A percentile compares a stretch with the other conserved stretches of the same genome.
Evolutionary conservation across 2,888 invertebrate species (phyloP).

Genomic region (Drosophila hamatofila): DNA sequence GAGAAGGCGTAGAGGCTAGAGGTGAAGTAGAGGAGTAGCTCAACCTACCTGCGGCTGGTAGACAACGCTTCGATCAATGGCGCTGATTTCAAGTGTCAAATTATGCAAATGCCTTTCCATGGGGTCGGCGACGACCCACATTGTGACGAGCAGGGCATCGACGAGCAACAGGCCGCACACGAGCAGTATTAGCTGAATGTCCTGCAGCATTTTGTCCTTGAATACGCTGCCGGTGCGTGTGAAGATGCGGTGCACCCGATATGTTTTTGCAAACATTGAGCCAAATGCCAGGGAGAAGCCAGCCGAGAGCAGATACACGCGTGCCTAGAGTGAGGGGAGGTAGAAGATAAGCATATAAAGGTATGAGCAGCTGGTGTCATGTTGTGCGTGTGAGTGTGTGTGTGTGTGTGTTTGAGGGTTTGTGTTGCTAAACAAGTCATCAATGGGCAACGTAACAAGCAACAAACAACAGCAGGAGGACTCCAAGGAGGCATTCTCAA

Average conservation of each 20-base stretch:
- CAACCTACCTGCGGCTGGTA: constrained; percentile 93
- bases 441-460: constrained; percentile 57
- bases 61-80: constrained; percentile 91
- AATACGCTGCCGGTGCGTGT: constrained; percentile 93
- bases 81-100: constrained; percentile 91
- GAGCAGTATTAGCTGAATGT: constrained; percentile 94
- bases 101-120: constrained; percentile 94
- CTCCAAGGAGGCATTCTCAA: constrained; percentile 45
- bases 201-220: constrained; percentile 95
- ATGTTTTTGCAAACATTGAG: constrained; percentile 97
- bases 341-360: background rate
- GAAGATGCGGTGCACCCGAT: constrained; percentile 96
- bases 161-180: constrained; percentile 93
- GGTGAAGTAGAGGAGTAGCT: background rate
- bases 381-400: constrained; percentile 27
- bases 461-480: constrained; percentile 31
- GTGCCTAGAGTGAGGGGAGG: constrained; percentile 87
- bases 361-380: constrained; percentile 43
- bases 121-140: constrained; percentile 95
- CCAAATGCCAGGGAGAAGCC: constrained; percentile 97
- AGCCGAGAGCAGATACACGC: constrained; percentile 94
- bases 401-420: constrained; percentile 12
- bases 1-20: background rate
- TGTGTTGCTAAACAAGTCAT: constrained; percentile 63
- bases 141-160: constrained; percentile 92